Evolutionary conservation across 2,888 invertebrate species (phyloP).

Genomic region (Spodoptera littoralis): DNA sequence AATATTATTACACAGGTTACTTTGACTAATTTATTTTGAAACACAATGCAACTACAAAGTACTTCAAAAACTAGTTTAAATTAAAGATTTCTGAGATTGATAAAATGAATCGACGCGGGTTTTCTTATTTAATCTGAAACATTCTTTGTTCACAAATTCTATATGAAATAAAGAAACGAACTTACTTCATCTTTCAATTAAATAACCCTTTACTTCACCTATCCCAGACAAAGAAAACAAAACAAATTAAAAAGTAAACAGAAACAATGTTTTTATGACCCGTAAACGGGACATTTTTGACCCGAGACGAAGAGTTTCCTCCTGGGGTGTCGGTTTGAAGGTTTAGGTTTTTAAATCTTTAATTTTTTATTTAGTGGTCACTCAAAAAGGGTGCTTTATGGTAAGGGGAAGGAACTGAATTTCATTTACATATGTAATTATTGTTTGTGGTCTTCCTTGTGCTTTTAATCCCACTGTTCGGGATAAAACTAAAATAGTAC

Average conservation of each 20-base stretch:
- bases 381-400: no score
- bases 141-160: not conserved
- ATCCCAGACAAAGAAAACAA: conserved; percentile 32
- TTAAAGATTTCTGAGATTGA: no score
- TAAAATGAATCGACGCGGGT: no score
- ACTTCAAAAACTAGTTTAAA: not conserved
- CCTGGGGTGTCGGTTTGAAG: conserved; percentile 14
- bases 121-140: no score
- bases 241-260: conserved; percentile 20
- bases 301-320: conserved; percentile 21
- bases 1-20: not conserved
- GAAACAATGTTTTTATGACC: conserved; percentile 40
- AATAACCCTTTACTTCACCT: conserved; percentile 31
- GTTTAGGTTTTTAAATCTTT: conserved; percentile 17
- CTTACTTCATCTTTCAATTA: conserved; percentile 20
- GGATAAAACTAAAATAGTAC: no score
- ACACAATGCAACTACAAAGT: not conserved
- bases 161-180: conserved; percentile 1
- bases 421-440: no score
- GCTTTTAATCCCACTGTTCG: no score
- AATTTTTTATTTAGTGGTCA: no score
- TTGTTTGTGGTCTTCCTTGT: no score
- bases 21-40: not conserved
- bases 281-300: conserved; percentile 35
- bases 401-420: no score